A percentile compares a stretch with the other conserved stretches of the same genome.
Conservation (phyloP, 2,797 vertebrate genomes). For the Epinephelus awoara region DNA sequence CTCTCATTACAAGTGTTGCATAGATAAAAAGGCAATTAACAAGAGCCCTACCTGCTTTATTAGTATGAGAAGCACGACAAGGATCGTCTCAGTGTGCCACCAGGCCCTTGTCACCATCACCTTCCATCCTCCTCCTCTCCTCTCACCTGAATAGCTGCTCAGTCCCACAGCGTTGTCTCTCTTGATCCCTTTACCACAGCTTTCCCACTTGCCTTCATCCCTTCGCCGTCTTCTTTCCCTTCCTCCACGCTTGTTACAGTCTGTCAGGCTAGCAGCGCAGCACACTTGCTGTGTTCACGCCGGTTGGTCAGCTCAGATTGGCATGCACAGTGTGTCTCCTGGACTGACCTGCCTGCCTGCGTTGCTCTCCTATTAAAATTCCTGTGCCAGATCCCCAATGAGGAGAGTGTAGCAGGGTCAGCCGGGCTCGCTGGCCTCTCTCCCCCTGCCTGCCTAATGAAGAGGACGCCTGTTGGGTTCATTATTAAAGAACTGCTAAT, state of each 20-base stretch:
- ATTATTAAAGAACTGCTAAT: constrained; percentile 84
- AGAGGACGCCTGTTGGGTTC: constrained; percentile 83
- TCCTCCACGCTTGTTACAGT: constrained; percentile 65
- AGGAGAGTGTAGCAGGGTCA: constrained; percentile 80
- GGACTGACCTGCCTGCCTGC: constrained; percentile 78
- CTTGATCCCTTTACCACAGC: constrained; percentile 67
- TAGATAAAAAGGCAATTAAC: constrained; percentile 49
- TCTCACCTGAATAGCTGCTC: constrained; percentile 69
- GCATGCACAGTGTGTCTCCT: constrained; percentile 79
- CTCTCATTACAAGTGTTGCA: constrained; percentile 21
- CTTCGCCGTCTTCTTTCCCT: constrained; percentile 48
- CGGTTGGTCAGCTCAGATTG: constrained; percentile 79
- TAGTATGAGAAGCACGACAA: constrained; percentile 53
- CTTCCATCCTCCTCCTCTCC: constrained; percentile 38
- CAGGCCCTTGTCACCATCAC: constrained; percentile 53
- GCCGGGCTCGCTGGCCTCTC: constrained; percentile 74
- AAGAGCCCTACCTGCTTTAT: constrained; percentile 40
- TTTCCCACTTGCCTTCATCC: constrained; percentile 63
- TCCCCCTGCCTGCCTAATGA: constrained; percentile 80
- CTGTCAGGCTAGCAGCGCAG: constrained; percentile 63
- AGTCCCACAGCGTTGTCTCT: constrained; percentile 58
- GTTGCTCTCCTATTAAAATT: constrained; percentile 84
- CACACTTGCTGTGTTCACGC: constrained; percentile 69
- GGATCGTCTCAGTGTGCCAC: constrained; percentile 47
- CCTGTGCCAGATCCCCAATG: constrained; percentile 82